phyloP scores from a whole-genome alignment of 2,888 invertebrate genomes.

The Alitta virens region DNA sequence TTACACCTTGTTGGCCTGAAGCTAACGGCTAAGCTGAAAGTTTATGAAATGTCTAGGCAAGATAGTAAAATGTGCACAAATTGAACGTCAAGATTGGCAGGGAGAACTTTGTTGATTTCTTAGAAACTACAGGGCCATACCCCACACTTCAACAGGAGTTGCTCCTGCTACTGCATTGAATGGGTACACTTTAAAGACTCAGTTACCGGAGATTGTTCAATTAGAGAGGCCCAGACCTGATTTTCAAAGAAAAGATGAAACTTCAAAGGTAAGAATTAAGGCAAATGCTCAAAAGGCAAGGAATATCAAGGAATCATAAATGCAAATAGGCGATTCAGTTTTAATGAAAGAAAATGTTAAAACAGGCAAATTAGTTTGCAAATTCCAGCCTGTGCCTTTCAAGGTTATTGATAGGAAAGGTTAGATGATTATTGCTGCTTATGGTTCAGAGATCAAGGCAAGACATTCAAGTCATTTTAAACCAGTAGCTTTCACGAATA shows the following conservation, averaged over 20 bases:
- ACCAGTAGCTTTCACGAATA: too few species aligned
- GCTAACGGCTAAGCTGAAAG: background rate
- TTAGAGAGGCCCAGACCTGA: background rate
- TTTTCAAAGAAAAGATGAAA: background rate
- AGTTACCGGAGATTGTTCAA: background rate
- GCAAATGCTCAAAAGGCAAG: background rate
- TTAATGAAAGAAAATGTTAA: background rate
- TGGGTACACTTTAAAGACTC: background rate
- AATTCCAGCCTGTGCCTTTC: background rate
- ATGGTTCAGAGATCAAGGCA: background rate
- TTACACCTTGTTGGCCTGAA: background rate
- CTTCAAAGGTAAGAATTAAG: too few species aligned
- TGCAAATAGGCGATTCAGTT: background rate
- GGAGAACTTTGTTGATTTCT: background rate
- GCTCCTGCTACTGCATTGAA: background rate
- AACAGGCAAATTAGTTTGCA: too few species aligned
- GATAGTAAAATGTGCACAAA: background rate
- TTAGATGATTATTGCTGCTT: background rate
- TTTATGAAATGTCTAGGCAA: background rate
- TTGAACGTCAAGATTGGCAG: background rate
- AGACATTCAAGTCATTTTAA: background rate
- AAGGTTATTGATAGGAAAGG: background rate
- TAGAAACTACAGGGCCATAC: background rate
- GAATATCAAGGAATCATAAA: background rate
- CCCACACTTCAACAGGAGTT: background rate